These are phyloP conservation scores for Cataglyphis altisquamis DNA, from an alignment of 2,888 invertebrate species.

Conservation along the genomic window DNA sequence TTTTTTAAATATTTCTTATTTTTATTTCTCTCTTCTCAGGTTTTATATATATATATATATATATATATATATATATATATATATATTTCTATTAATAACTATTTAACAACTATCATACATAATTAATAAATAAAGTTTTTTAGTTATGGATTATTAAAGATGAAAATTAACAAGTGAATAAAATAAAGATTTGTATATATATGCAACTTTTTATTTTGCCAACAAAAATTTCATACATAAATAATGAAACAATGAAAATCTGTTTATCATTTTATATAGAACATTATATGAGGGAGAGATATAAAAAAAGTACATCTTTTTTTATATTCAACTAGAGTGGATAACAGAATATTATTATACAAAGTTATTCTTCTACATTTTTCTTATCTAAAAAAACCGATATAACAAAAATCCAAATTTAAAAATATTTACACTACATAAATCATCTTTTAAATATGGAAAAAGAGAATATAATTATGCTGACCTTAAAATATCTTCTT, in stretches of 20 bases:
- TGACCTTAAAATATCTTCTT: background rate
- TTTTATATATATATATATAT: too few species aligned
- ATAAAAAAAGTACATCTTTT: background rate
- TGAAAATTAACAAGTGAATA: background rate
- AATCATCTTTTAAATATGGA: background rate
- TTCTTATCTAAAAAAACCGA: background rate
- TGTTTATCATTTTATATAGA: background rate
- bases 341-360: background rate
- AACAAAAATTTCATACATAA: background rate
- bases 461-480: background rate
- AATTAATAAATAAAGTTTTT: background rate
- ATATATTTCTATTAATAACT: background rate
- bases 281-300: background rate
- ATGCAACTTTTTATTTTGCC: background rate
- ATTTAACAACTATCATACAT: background rate
- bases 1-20: too few species aligned
- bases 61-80: too few species aligned
- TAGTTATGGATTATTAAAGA: background rate
- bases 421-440: background rate
- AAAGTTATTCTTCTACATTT: background rate
- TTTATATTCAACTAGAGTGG: constrained; percentile 1
- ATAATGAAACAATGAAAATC: background rate
- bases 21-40: too few species aligned
- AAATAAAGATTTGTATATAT: background rate
- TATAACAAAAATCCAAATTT: background rate